Base-by-base conservation (phyloP, 2,888 invertebrate species). In the Mechanitis messenoides region DNA sequence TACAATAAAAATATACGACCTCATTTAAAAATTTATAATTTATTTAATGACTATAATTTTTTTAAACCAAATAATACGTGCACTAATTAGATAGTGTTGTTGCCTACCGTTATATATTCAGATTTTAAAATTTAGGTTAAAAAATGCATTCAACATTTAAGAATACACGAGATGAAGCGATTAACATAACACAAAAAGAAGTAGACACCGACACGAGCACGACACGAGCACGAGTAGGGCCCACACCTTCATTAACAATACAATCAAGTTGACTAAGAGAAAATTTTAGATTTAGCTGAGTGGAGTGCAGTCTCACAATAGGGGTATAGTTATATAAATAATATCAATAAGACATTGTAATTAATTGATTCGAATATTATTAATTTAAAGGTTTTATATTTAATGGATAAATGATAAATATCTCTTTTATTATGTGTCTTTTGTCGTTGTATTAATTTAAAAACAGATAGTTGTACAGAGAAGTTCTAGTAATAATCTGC, bases 201-300 rank as follows among this genome's bases (percentile, higher is more conserved):
- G 31, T 31, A 50, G 50, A 42, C 35, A 6, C 3, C 47, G n/a
- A 20, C 20, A 20, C 20, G 20, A 20, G 20, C 20, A 20, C 20
- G 20, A 20, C 20, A 20, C 20, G 20, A 20, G 20, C 20, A 20
- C 2, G 31, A 61, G 56, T 47, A 53, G 33, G 28, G 53, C 58
- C 33, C 58, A 58, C 60, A 58, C 60, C 56, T 56, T 64, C 63
- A 64, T 64, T 64, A 64, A 58, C 60, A 64, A 60, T 64, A 64
- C 63, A 64, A 64, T 58, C 63, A 58, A 64, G 42, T 53, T 33
- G 60, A 38, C 53, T 56, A 58, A 60, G 63, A 55, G 63, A 64
- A 64, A 56, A 61, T 64, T 64, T 64, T 53, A 60, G 60, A 58
- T 61, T 60, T 61, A 55, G 53, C 61, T 46, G 33, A 20, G 56